phyloP scores from a whole-genome alignment of 2,888 invertebrate species.

The Dilophus febrilis region DNA sequence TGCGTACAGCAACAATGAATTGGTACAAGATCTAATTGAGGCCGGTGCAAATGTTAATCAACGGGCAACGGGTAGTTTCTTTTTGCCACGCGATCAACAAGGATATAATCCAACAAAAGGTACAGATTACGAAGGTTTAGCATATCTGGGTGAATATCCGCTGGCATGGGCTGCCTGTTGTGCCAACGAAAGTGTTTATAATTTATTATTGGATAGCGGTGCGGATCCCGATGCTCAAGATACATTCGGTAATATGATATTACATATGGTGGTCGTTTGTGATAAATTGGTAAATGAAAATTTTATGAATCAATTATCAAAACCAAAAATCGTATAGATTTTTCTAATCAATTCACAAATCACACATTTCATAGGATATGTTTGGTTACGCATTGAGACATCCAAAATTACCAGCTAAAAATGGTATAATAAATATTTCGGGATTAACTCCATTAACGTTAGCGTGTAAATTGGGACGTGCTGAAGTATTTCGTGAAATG shows the following conservation, averaged over 20 bases:
- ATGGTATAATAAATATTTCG: conserved; percentile 73
- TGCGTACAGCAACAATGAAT: conserved; percentile 88
- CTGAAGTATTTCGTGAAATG: conserved; percentile 95
- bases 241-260: conserved; percentile 91
- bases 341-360: not conserved
- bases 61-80: conserved; percentile 91
- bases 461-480: conserved; percentile 90
- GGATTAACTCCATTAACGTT: conserved; percentile 91
- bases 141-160: conserved; percentile 94
- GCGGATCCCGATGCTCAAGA: conserved; percentile 95
- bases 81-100: conserved; percentile 89
- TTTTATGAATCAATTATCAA: conserved; percentile 1
- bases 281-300: conserved; percentile 67
- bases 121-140: conserved; percentile 91
- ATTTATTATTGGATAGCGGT: conserved; percentile 76
- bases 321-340: not conserved
- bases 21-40: conserved; percentile 83
- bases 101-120: conserved; percentile 53
- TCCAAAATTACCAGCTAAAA: conserved; percentile 81
- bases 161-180: conserved; percentile 96
- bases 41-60: conserved; percentile 85
- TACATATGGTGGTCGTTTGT: conserved; percentile 99
- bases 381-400: conserved; percentile 94
- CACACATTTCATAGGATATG: conserved; percentile 59
- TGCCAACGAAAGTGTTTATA: conserved; percentile 93